Percentiles rank a stretch among this genome's conserved stretches.
These are phyloP conservation scores for Halyomorpha halys DNA, from an alignment of 1,140 invertebrate genomes.

Conservation along the genomic window DNA sequence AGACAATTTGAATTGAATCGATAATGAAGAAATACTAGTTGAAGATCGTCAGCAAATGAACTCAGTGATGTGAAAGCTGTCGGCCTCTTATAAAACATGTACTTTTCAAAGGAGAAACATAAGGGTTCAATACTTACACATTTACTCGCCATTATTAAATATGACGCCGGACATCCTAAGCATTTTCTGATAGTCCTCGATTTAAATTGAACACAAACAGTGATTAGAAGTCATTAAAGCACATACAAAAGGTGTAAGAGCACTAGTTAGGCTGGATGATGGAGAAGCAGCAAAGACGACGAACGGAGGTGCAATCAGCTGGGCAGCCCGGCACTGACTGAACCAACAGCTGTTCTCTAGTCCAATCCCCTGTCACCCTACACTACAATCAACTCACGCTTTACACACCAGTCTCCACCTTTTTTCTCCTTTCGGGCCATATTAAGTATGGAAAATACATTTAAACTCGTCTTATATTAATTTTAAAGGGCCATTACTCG, in stretches of 20 bases:
- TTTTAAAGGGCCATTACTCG: no score
- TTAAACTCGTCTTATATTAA: no score
- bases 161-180: background rate
- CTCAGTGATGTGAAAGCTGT: background rate
- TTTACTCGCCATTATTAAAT: constrained; percentile 20
- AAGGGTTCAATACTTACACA: constrained; percentile 13
- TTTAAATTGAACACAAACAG: background rate
- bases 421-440: background rate
- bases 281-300: background rate
- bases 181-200: background rate
- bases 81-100: background rate
- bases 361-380: background rate
- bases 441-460: no score
- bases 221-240: no score
- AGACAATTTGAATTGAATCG: background rate
- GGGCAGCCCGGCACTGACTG: constrained; percentile 11
- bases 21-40: background rate
- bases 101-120: constrained; percentile 28
- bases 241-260: no score
- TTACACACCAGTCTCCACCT: background rate
- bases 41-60: background rate
- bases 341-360: background rate
- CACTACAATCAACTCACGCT: background rate
- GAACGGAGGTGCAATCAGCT: constrained; percentile 27
- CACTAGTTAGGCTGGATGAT: no score